These are phyloP conservation scores for Tetramorium parvispinum DNA, from an alignment of 1,140 invertebrate species.

Conservation along the genomic window DNA sequence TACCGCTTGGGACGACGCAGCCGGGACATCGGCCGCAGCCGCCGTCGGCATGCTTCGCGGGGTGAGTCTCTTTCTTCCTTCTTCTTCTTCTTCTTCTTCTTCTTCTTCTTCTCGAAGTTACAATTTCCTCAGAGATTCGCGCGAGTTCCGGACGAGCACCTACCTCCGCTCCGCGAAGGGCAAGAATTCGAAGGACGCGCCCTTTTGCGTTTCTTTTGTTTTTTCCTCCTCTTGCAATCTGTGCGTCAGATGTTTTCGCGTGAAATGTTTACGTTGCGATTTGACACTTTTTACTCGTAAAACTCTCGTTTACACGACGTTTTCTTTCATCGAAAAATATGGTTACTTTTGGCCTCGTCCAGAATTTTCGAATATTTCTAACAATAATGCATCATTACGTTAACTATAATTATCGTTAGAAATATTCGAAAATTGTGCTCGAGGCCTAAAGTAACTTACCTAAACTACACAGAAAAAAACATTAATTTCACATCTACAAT, in stretches of 20 bases:
- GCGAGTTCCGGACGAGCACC: background rate
- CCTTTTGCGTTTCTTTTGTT: background rate
- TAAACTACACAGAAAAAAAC: too few relatives aligned
- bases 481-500: too few relatives aligned
- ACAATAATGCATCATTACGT: too few relatives aligned
- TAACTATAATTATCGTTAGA: too few relatives aligned
- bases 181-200: conserved; percentile 8
- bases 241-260: background rate
- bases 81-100: too few relatives aligned
- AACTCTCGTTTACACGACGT: background rate
- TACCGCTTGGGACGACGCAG: conserved; percentile 44
- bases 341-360: too few relatives aligned
- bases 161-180: background rate
- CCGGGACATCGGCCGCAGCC: conserved; percentile 43
- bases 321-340: background rate
- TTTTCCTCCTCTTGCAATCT: background rate
- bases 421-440: too few relatives aligned
- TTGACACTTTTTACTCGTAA: background rate
- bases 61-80: conserved; percentile 43
- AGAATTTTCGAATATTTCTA: too few relatives aligned
- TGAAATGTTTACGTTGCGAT: conserved; percentile 39
- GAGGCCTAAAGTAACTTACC: too few relatives aligned
- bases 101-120: too few relatives aligned
- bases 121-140: too few relatives aligned
- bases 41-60: background rate